Conservation (phyloP, 2,113 vertebrate genomes). For the Chrysochloris asiatica region DNA sequence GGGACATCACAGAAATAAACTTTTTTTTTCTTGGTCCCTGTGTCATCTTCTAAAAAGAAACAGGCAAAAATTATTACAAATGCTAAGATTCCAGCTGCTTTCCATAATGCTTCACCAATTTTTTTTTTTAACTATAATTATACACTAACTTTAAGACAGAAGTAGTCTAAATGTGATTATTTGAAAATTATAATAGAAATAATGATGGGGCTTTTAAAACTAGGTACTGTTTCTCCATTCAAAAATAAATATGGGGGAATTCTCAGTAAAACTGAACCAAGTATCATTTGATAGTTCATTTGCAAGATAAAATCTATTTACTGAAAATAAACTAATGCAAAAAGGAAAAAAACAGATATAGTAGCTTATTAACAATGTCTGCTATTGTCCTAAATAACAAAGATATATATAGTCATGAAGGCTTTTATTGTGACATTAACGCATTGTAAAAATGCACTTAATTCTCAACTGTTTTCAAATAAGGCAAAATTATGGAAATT, state of each 20-base stretch:
- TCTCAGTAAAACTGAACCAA: conserved; percentile 4
- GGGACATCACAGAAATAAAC: not conserved
- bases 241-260: conserved; percentile 32
- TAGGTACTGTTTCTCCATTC: conserved; percentile 1
- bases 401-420: not conserved
- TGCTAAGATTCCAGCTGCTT: not conserved
- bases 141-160: not conserved
- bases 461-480: conserved; percentile 18
- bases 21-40: conserved; percentile 42
- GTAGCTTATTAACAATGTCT: not conserved
- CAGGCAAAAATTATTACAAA: not conserved
- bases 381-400: conserved; percentile 8
- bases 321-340: conserved; percentile 16
- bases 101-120: not conserved
- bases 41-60: conserved; percentile 37
- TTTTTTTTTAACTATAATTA: not conserved
- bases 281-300: not conserved
- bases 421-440: conserved; percentile 42
- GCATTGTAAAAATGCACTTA: conserved; percentile 25
- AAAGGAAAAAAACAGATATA: not conserved
- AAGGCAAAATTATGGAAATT: conserved; percentile 20
- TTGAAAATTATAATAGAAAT: not conserved
- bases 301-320: not conserved
- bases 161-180: not conserved
- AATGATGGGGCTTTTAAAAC: not conserved